Evolutionary conservation across 2,888 invertebrate genomes (phyloP), one percentile per base, ranked within the genome.

Genomic region (Drosophila glabriapex): DNA sequence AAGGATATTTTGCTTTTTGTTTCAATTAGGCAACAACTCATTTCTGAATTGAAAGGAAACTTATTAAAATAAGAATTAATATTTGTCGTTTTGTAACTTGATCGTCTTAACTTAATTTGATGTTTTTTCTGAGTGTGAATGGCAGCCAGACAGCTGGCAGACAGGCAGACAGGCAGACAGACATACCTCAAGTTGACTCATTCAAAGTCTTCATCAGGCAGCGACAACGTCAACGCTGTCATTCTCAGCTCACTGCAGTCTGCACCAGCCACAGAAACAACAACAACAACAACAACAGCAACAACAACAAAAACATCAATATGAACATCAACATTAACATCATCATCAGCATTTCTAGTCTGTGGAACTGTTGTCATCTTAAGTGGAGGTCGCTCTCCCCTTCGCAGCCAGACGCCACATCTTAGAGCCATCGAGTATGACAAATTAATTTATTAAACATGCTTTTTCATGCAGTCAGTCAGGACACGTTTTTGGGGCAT

Each of bases 361-460:
- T 25, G 22, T 16, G 46, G 46, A 46, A 9, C 22, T 61, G 74
- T 41, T 69, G 79, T 66, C 79, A 79, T 52, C 59, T 73, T 53
- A 63, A 73, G 54, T 67, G 64, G 67, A 61, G 41, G 28, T 56
- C 56, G 28, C 19, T 37, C 43, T 29, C 19, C 64, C 35, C 37
- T 19, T 25, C 65, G 31, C 54, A 35, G 29, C 55, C n/a, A 54
- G 56, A 49, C 33, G 37, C 49, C 76, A 50, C 65, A 62, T 52
- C 54, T 68, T 63, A 60, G 74, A 76, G 55, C 72, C 88, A 87
- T 76, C 73, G 79, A 71, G 59, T 78, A 84, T 89, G 88, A 87
- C 82, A 89, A 82, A 87, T 85, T 85, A 88, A 85, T 85, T 89
- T 89, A 85, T 89, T 87, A 79, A 76, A 87, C 74, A 87, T 79